Base-by-base conservation (phyloP, 2,888 invertebrate genomes). In the Limnephilus rhombicus region DNA sequence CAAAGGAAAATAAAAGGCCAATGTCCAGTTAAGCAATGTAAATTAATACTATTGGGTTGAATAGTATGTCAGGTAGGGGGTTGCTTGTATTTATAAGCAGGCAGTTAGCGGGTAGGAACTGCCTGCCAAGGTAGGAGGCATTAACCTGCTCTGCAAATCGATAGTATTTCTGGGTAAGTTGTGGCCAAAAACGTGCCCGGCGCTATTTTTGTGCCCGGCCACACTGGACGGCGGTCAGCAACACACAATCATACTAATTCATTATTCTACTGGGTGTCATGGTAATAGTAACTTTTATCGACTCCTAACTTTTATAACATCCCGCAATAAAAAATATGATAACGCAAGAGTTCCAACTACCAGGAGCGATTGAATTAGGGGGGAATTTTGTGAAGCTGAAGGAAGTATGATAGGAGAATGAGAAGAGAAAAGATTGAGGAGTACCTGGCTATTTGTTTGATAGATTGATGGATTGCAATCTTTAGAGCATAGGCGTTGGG, bases 81-180 rank as follows among this genome's bases (percentile, higher is more conserved):
- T 68, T n/a, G 68, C 68, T 68, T 83, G 83, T 18, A 31, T 31
- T 34, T 83, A 34, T 7, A 34, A 83, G 83, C 24, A 37, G 34
- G 34, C 68, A 83, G 82, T 83, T 34, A 31, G 29, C 82, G 82
- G 82, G 37, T 37, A 82, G 15, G 29, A 82, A 18, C 34, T 7
- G 37, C 83, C 83, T n/a, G 34, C 34, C 37, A n/a, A 37, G 37
- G 80, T n/a, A 81, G 49, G 82, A 89, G 90, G 82, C 90, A 90
- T 81, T 90, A 90, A 90, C 90, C 90, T 82, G 81, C 90, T 82
- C 3, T 41, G 90, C 81, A 31, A 82, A 90, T 90, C 90, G 82
- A 90, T 90, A 68, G 68, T 68, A 90, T 81, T 89, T 81, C 89
- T 90, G 5, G 0, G 24, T 24, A 68, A 41, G 41, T 90, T 90